A percentile compares a stretch with the other conserved stretches of the same genome.
Evolutionary conservation across 1,140 invertebrate species (phyloP).

Genomic region (Platorchestia sp.): DNA sequence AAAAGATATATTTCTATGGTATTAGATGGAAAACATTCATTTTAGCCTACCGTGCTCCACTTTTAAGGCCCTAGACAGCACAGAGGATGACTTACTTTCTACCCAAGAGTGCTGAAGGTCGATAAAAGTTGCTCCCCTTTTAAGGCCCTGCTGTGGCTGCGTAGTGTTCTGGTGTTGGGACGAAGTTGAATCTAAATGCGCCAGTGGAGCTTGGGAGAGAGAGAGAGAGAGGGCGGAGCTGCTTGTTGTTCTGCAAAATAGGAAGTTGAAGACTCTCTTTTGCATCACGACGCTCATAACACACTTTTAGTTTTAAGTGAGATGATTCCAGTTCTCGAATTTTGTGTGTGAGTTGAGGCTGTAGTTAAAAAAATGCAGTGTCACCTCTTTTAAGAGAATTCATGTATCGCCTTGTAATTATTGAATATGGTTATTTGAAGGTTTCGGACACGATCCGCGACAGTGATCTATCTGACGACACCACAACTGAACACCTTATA

Average conservation of each 20-base stretch:
- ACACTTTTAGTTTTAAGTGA: background rate
- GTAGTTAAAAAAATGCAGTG: background rate
- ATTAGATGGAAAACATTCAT: too few relatives aligned
- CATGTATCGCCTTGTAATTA: background rate
- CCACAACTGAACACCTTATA: slow-evolving; percentile 29
- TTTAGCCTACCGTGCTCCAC: too few relatives aligned
- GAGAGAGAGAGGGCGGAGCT: background rate
- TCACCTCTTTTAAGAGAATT: background rate
- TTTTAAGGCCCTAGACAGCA: too few relatives aligned
- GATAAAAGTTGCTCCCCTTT: too few relatives aligned
- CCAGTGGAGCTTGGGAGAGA: too few relatives aligned
- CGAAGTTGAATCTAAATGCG: background rate
- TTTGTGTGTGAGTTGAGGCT: background rate
- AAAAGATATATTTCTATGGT: too few relatives aligned
- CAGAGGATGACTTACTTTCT: too few relatives aligned
- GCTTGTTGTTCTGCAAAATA: background rate
- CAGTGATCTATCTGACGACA: slow-evolving; percentile 48
- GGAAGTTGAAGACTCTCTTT: background rate
- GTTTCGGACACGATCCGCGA: slow-evolving; percentile 42
- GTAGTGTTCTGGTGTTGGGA: background rate
- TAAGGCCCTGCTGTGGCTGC: too few relatives aligned
- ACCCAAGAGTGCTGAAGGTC: too few relatives aligned
- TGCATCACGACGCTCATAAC: background rate
- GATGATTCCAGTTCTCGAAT: background rate
- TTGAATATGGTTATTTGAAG: background rate